Conservation (phyloP, 2,888 invertebrate species). For the Hirtodrosophila alboralis region DNA sequence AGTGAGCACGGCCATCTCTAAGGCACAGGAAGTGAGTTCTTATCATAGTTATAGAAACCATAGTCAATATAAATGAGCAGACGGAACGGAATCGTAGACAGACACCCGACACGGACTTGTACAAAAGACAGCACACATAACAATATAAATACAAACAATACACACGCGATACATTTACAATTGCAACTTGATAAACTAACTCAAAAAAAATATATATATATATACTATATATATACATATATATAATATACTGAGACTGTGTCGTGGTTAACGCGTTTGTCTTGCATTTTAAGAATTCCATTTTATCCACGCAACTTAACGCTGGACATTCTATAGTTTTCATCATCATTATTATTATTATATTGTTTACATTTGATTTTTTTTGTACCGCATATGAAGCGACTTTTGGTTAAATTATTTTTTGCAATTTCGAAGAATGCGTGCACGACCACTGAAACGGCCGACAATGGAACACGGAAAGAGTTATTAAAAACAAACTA, state of each 20-base stretch:
- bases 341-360: conserved; percentile 6
- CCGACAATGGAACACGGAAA: conserved; percentile 55
- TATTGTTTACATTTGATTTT: conserved; percentile 20
- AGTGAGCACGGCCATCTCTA: conserved; percentile 84
- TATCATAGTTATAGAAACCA: conserved; percentile 83
- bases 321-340: conserved; percentile 45
- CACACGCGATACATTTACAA: conserved; percentile 2
- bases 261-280: conserved; percentile 52
- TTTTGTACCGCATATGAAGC: conserved; percentile 32
- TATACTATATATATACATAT: conserved; percentile 11
- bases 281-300: conserved; percentile 76
- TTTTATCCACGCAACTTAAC: conserved; percentile 41
- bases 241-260: conserved; percentile 50
- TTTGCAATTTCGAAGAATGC: conserved; percentile 72
- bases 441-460: conserved; percentile 46
- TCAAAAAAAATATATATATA: conserved; percentile 13
- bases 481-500: conserved; percentile 19
- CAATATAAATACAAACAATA: conserved; percentile 14
- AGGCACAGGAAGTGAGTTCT: conserved; percentile 84
- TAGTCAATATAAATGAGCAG: conserved; percentile 82
- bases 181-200: conserved; percentile 11
- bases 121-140: conserved; percentile 61
- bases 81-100: conserved; percentile 31
- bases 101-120: conserved; percentile 56
- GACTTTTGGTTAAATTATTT: conserved; percentile 60